Base-by-base conservation (phyloP, 2,888 invertebrate genomes). In the Cephonodes hylas region DNA sequence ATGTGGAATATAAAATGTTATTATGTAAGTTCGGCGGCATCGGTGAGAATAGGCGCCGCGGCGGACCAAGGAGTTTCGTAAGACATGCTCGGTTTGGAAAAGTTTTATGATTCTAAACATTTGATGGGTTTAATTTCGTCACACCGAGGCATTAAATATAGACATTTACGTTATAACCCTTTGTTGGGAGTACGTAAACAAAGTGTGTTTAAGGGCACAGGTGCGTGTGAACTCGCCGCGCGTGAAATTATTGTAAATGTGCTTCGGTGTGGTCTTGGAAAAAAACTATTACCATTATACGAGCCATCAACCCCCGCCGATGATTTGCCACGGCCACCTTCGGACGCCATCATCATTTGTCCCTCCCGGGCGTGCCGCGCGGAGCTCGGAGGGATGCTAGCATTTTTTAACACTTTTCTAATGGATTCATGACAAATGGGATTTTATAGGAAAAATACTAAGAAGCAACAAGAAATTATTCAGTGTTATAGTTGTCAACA, bases 221-320 rank as follows among this genome's bases (percentile, higher is more conserved):
- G 83, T 89, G 89, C 89, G 91, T 90, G 88, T 87, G 88, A 89
- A 86, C 84, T 75, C 80, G 72, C 83, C 81, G 81, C 76, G 86
- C 91, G 89, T 92, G 92, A 92, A 92, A 91, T 92, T 84, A 84
- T 80, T 83, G 86, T 88, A 85, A 86, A 87, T 88, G 87, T 84
- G 83, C 84, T 83, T 80, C 90, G 89, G 92, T 92, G 92, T 92
- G 92, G 91, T 91, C 91, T 84, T 73, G 73, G 80, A 77, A 85
- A 86, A 81, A 88, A 88, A 84, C 74, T 81, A 80, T 83, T 79
- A 84, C 85, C 83, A 88, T 90, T 86, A 88, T 87, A 88, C 85
- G 84, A 86, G 78, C 81, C 83, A 86, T 88, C 89, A 86, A 89
- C 91, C 91, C 90, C 80, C 77, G 79, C 73, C 75, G 74, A 64